Percentiles rank a stretch among this genome's conserved stretches.
These are phyloP conservation scores for Strongylocentrotus purpuratus DNA, from an alignment of 35 echinoderm and acorn worm genomes.

Conservation along the genomic window DNA sequence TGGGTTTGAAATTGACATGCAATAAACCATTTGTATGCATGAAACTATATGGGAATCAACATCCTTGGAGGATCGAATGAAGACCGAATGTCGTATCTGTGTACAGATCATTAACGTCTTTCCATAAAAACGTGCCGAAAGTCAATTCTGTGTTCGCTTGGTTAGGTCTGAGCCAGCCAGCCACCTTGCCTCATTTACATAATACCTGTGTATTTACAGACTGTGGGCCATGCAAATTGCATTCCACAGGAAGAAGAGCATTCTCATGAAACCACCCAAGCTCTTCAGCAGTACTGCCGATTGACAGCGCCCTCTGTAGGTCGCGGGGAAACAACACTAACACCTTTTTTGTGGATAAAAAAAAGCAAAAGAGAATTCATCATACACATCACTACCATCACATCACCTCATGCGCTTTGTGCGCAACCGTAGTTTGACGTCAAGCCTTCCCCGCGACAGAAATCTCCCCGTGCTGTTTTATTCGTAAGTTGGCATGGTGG, in stretches of 20 bases:
- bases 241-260: conserved; percentile 56
- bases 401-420: background rate
- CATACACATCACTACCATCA: background rate
- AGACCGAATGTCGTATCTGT: background rate
- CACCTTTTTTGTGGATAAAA: background rate
- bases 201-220: conserved; percentile 41
- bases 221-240: conserved; percentile 52
- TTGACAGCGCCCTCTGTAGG: background rate
- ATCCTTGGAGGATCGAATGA: background rate
- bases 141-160: background rate
- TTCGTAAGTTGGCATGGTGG: background rate
- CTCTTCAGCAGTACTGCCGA: conserved; percentile 17
- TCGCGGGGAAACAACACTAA: conserved; percentile 10
- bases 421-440: background rate
- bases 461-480: background rate
- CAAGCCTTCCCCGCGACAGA: conserved; percentile 14
- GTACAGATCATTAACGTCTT: background rate
- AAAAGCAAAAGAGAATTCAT: background rate
- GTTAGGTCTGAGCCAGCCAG: background rate
- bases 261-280: conserved; percentile 50
- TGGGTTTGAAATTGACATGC: background rate
- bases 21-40: background rate
- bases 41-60: background rate
- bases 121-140: background rate
- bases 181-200: conserved; percentile 13